Conservation (phyloP, 1,140 invertebrate genomes). For the Cyclargus thomasi region DNA sequence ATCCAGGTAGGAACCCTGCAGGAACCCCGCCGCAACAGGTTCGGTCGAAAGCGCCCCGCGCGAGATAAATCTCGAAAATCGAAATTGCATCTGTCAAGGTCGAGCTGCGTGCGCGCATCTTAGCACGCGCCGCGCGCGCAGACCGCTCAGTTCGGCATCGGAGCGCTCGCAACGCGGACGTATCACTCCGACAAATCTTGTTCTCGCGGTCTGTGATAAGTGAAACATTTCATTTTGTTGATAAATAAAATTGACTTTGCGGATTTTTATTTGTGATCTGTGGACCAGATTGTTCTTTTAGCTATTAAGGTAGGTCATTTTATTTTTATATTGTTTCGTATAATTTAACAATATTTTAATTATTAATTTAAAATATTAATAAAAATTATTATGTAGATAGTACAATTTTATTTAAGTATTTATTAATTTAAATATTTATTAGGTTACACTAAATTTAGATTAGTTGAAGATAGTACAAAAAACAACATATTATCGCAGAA, state of each 20-base stretch:
- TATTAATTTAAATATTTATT: too few relatives aligned
- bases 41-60: background rate
- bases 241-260: conserved; percentile 6
- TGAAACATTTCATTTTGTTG: background rate
- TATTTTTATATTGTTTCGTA: background rate
- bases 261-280: conserved; percentile 4
- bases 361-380: background rate
- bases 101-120: background rate
- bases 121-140: background rate
- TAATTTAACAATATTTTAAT: background rate
- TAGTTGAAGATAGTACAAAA: too few relatives aligned
- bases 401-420: too few relatives aligned
- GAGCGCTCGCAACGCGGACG: background rate
- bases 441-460: too few relatives aligned
- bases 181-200: background rate
- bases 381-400: too few relatives aligned
- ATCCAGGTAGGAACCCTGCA: background rate
- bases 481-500: too few relatives aligned
- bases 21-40: background rate
- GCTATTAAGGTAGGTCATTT: conserved; percentile 13
- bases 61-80: background rate
- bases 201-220: conserved; percentile 12
- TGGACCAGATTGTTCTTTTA: conserved; percentile 19
- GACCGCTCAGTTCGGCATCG: background rate
- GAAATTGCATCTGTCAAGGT: background rate